Conservation (phyloP, 2,113 vertebrate genomes). For the Ochotona curzoniae region DNA sequence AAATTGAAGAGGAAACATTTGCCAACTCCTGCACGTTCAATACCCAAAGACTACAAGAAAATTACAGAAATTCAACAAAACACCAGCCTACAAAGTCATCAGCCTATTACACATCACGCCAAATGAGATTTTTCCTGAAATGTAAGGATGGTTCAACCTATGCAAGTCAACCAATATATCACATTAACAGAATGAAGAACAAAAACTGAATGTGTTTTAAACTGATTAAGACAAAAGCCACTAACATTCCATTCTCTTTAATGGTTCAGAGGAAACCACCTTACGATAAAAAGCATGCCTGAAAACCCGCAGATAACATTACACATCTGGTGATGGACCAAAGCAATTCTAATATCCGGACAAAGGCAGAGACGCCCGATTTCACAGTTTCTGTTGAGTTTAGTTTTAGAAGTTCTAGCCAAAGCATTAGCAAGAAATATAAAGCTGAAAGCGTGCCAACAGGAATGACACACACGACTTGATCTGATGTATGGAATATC, state of each 20-base stretch:
- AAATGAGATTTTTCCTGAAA: neutral
- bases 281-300: neutral
- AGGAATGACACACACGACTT: neutral
- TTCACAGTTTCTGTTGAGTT: too few species aligned
- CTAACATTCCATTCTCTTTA: neutral
- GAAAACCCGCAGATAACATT: neutral
- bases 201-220: neutral
- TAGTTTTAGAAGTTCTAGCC: too few species aligned
- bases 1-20: too few species aligned
- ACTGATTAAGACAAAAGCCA: neutral
- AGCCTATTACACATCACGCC: neutral
- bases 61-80: neutral
- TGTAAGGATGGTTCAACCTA: neutral
- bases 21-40: too few species aligned
- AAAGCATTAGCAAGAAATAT: neutral
- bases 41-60: neutral
- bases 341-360: neutral
- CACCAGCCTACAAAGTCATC: neutral
- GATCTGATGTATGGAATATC: neutral
- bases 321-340: too few species aligned
- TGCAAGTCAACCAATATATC: neutral
- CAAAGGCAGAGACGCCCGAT: too few species aligned
- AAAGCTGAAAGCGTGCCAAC: neutral
- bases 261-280: neutral
- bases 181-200: neutral